Evolutionary conservation across 2,113 vertebrate genomes (phyloP), one percentile per base, ranked within the genome.

Genomic region (Helogale parvula): DNA sequence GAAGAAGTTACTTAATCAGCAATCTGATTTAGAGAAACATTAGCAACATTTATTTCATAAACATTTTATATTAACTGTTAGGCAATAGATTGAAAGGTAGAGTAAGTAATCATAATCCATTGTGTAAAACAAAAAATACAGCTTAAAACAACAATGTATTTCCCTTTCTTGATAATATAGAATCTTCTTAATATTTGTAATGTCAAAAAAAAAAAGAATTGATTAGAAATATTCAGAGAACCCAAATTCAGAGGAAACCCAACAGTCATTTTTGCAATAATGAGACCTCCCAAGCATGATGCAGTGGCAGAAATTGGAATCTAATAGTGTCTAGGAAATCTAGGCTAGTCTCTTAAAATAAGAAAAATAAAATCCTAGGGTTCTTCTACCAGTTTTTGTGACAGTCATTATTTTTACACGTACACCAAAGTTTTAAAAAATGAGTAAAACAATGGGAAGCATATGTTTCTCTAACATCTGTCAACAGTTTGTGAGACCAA

Each of bases 251-350:
- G 97, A 96, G 69, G 74, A 94, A 96, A 86, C 29, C 35, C 88
- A 95, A 97, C 92, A 93, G 96, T 93, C 92, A 69, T 84, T 97
- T 92, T 69, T 94, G 57, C n/a, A 88, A 41, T 97, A 97, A 98
- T 95, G 97, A 98, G 93, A 74, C 31, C 87, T 97, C 79, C 93
- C 71, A 96, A 94, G 92, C 65, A 69, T 77, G 68, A 66, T 54
- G 50, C 7, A 80, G 45, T 79, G 89, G 93, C 76, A 96, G 80
- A 81, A 87, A 97, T 8, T 52, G 38, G 11, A 98, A 88, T 80
- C 45, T 83, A 94, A 92, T 86, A 23, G 52, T 71, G 6, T 79
- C 68, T 82, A 80, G 65, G 11, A 97, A 96, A 93, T 88, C 65
- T 95, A 89, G 92, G 38, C 33, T 84, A 54, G 16, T 66, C 38